Conservation (phyloP, 2,888 invertebrate species). For the Eutolmus rufibarbis region DNA sequence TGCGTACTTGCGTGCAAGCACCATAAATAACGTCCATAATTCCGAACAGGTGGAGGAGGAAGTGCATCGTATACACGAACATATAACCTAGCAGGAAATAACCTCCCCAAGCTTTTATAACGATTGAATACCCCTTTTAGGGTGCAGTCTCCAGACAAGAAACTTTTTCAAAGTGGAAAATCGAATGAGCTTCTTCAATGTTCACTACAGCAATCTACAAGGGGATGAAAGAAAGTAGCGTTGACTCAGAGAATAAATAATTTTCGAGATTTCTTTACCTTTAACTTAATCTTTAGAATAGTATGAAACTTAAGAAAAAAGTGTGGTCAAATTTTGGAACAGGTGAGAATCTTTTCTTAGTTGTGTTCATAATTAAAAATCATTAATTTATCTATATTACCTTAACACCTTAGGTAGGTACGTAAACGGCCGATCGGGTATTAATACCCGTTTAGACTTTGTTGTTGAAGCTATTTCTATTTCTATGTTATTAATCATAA, state of each 20-base stretch:
- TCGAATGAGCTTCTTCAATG: background rate
- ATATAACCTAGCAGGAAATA: background rate
- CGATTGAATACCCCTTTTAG: background rate
- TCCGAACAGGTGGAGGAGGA: background rate
- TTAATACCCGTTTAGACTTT: too few species aligned
- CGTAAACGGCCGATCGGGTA: too few species aligned
- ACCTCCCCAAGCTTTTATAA: background rate
- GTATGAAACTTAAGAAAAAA: background rate
- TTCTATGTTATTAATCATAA: too few species aligned
- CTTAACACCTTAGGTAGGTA: too few species aligned
- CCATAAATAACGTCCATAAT: background rate
- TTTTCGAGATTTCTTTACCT: too few species aligned
- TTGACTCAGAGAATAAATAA: too few species aligned
- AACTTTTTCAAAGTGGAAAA: background rate
- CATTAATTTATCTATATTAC: too few species aligned
- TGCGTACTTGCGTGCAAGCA: background rate
- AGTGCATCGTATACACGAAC: background rate
- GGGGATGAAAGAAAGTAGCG: too few species aligned
- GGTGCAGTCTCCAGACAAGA: background rate
- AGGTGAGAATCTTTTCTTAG: too few species aligned
- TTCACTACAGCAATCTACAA: background rate
- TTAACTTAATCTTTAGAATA: background rate
- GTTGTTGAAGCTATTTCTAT: too few species aligned
- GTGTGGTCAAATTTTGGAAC: background rate
- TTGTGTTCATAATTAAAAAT: too few species aligned